phyloP scores from a whole-genome alignment of 2,888 invertebrate genomes.

The Drosophila pseudotakahashii region DNA sequence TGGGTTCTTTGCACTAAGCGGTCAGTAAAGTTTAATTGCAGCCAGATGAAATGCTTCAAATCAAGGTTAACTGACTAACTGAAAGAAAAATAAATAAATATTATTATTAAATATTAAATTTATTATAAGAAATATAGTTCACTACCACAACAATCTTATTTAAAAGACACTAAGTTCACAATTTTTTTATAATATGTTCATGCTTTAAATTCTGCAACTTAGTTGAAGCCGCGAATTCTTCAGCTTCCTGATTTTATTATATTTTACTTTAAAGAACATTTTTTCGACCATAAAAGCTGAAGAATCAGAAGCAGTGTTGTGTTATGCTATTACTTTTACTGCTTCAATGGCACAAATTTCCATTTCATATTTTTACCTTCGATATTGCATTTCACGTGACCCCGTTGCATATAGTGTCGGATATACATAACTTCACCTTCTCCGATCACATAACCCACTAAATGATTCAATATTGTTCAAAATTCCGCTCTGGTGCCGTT shows the following conservation, averaged over 20 bases:
- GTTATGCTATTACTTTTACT: neutral
- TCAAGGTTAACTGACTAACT: neutral
- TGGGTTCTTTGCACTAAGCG: constrained; percentile 8
- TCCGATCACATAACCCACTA: constrained; percentile 14
- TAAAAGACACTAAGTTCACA: too few species aligned
- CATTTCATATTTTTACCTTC: constrained; percentile 4
- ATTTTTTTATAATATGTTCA: too few species aligned
- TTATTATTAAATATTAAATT: too few species aligned
- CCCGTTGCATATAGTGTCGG: constrained; percentile 11
- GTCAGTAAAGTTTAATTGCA: neutral
- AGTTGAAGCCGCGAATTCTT: too few species aligned
- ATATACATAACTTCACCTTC: constrained; percentile 1
- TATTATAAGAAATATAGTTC: too few species aligned
- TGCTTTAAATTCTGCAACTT: too few species aligned
- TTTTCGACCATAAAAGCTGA: too few species aligned
- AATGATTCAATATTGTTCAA: constrained; percentile 18
- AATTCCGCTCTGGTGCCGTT: constrained; percentile 7
- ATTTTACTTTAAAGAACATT: too few species aligned
- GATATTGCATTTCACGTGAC: constrained; percentile 1
- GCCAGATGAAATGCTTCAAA: neutral
- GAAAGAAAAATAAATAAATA: too few species aligned
- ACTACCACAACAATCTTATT: too few species aligned
- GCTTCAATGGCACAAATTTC: neutral
- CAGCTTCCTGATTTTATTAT: too few species aligned
- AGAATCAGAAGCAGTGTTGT: neutral